Evolutionary conservation across 2,888 invertebrate species (phyloP), one percentile per base, ranked within the genome.

Genomic region (Tanytarsus gracilentus): DNA sequence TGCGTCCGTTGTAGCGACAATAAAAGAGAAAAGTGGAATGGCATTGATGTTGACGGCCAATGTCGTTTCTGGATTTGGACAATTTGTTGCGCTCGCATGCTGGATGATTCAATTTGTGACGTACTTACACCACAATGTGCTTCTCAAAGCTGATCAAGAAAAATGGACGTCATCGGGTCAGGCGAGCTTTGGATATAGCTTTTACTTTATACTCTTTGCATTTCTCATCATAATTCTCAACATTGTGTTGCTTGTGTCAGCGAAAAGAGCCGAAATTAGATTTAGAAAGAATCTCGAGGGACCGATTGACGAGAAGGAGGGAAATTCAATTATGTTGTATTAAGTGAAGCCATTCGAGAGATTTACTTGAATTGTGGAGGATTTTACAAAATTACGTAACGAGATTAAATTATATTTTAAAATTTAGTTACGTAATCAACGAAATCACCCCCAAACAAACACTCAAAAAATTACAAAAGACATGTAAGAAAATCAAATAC

Each of bases 101-200:
- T 95, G 92, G 91, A 76, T 88, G 64, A 83, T 85, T 26, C 88
- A 94, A 73, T 95, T 85, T 75, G 86, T 84, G 71, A 76, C 85
- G 49, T 84, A 86, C 69, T 78, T 94, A 56, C 86, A 85, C 67
- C 79, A 84, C 69, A 94, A 92, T 70, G 88, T 94, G 2, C 78
- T 95, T 73, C 81, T 86, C 1, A 78, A 81, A 52, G 87, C 88
- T 67, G 91, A 93, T 68, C 79, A 82, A 61, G 81, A 84, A 29
- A 81, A 84, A 67, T 95, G 94, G 91, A 83, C 85, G 26, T 89
- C 92, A 0, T 84, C 85, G 65, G 86, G 85, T 53, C 81, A 84
- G 69, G 88, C 92, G 0, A 83, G 84, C 65, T 77, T 93, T 39
- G 93, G 92, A 55, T 84, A 87, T 67, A 94, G 94, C 4, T 95